Base-by-base conservation (phyloP, 2,888 invertebrate species). In the Sycophila texana region DNA sequence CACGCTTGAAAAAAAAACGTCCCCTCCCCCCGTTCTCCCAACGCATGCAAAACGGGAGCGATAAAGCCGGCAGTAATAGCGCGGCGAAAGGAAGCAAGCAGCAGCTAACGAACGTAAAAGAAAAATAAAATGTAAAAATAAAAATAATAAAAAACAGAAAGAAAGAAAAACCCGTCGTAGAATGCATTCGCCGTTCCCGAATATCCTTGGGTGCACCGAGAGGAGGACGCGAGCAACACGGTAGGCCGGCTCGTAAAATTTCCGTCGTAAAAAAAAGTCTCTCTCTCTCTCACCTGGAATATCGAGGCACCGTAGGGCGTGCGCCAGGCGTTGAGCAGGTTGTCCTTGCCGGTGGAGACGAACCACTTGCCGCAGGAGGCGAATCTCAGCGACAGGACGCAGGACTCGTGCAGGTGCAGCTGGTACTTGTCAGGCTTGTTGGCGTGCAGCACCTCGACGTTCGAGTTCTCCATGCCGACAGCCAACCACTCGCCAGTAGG, bases 331-430 rank as follows among this genome's bases (percentile, higher is more conserved):
- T 98, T 98, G 84, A 98, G 93, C 85, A 97, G 92, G 91, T 98
- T 98, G 91, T 98, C 98, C 91, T 98, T 98, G 82, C 97, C 97
- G 12, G 97, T 98, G 83, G 96, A 96, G 82, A 98, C 97, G 92
- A 98, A 98, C 97, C 98, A 98, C 91, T 98, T 98, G 84, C 98
- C 98, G 91, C 96, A 96, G 67, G 96, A 95, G 20, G 98, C 97
- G 91, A 98, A 98, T 89, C 95, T 94, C 85, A 98, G 93, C 85
- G 98, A 98, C 68, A 98, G 93, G 57, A 98, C 98, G 91, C 98
- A 99, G 86, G 97, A 97, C 91, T 98, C 98, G 92, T 99, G 99
- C 83, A 98, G 92, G 90, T 98, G 97, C 73, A 99, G 93, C 91
- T 98, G 98, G 92, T 98, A 99, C 91, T 98, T 98, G 92, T 98